A percentile compares a stretch with the other conserved stretches of the same genome.
Evolutionary conservation across 2,113 vertebrate genomes (phyloP).

Genomic region (Phodopus roborovskii): DNA sequence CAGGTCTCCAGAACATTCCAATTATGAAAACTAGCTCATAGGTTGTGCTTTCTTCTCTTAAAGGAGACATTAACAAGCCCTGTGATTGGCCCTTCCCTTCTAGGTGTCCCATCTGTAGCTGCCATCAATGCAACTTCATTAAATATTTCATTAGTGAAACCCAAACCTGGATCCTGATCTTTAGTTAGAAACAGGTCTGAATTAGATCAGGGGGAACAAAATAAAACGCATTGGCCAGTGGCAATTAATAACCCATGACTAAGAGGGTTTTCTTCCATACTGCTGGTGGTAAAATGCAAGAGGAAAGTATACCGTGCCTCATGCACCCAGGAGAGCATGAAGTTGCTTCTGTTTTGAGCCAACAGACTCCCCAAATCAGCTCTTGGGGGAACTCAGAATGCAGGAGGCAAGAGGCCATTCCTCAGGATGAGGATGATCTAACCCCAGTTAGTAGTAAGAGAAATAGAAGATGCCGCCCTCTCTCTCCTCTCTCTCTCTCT

Average conservation of each 20-base stretch:
- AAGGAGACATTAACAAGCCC: slow-evolving; percentile 36
- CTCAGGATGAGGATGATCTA: background rate
- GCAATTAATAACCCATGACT: slow-evolving; percentile 83
- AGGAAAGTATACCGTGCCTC: slow-evolving; percentile 23
- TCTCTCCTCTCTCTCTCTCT: background rate
- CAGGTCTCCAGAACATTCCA: background rate
- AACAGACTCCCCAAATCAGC: background rate
- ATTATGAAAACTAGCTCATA: background rate
- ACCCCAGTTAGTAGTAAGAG: background rate
- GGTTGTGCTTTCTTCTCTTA: background rate
- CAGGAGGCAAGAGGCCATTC: no score
- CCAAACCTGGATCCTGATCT: slow-evolving; percentile 65
- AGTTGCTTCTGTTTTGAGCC: background rate
- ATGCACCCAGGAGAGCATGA: slow-evolving; percentile 24
- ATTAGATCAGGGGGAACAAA: slow-evolving; percentile 83
- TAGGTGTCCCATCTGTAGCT: slow-evolving; percentile 64
- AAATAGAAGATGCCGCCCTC: background rate
- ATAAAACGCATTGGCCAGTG: slow-evolving; percentile 74
- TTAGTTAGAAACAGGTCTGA: slow-evolving; percentile 73
- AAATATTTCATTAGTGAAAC: slow-evolving; percentile 77
- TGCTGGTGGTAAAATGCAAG: background rate
- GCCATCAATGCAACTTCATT: slow-evolving; percentile 77
- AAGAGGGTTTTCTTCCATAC: slow-evolving; percentile 48
- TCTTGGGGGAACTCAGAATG: background rate
- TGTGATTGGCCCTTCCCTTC: slow-evolving; percentile 27